Percentiles rank a stretch among this genome's conserved stretches.
Conservation (phyloP, 2,797 vertebrate species). For the Tokudaia muenninki region DNA sequence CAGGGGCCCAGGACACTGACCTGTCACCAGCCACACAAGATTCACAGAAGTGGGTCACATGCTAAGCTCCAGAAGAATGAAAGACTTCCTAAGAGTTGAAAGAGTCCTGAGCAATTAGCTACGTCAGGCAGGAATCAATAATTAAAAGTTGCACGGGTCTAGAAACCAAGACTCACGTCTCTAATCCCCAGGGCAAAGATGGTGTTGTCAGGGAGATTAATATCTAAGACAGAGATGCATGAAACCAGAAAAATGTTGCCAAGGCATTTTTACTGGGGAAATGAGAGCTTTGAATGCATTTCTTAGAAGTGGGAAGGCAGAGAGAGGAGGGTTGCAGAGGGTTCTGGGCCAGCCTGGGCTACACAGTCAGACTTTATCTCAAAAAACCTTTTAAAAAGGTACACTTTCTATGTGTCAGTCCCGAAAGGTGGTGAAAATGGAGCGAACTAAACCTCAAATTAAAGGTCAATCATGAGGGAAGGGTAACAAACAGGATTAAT, state of each 20-base stretch:
- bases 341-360: not conserved
- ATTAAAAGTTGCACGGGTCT: not conserved
- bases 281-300: not conserved
- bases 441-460: not conserved
- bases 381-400: not conserved
- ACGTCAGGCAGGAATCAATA: not conserved
- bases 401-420: not conserved
- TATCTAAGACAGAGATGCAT: not conserved
- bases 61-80: not conserved
- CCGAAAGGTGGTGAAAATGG: not conserved
- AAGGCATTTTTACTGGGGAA: not conserved
- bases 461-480: not conserved
- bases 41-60: not conserved
- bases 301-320: not conserved
- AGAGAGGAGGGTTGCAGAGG: not conserved
- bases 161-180: not conserved
- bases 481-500: not conserved
- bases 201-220: not conserved
- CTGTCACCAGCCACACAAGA: not conserved
- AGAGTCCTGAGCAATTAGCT: not conserved
- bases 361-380: not conserved
- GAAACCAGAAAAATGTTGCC: not conserved
- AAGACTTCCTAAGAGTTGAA: no score
- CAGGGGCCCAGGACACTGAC: not conserved
- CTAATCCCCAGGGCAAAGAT: not conserved